phyloP scores from a whole-genome alignment of 2,888 invertebrate species.

The Xylophagus ater region DNA sequence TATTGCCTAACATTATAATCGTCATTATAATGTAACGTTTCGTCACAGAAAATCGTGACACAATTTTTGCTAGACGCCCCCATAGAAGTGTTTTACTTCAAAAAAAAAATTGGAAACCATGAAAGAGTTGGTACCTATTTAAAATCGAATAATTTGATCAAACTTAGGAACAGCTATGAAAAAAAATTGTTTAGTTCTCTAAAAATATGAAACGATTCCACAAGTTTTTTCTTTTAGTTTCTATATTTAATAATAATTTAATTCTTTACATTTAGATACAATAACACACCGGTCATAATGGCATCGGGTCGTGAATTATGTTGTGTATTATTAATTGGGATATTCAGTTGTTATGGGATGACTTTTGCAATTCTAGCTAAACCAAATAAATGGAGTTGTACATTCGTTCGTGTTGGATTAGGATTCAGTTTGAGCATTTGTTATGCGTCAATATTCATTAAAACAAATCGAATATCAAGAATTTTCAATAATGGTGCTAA shows the following conservation, averaged over 20 bases:
- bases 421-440: conserved; percentile 62
- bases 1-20: too few relatives aligned
- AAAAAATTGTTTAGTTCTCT: too few relatives aligned
- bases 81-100: too few relatives aligned
- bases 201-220: too few relatives aligned
- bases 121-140: too few relatives aligned
- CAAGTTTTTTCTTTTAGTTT: too few relatives aligned
- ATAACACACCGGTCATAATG: conserved; percentile 60
- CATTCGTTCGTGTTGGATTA: conserved; percentile 52
- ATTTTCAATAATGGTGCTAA: conserved; percentile 62
- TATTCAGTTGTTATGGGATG: conserved; percentile 57
- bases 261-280: conserved; percentile 28
- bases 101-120: too few relatives aligned
- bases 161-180: too few relatives aligned
- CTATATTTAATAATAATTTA: conserved; percentile 1
- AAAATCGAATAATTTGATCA: too few relatives aligned
- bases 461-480: conserved; percentile 61
- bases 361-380: conserved; percentile 58
- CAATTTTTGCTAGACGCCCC: too few relatives aligned
- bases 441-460: conserved; percentile 63
- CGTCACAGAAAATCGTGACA: too few relatives aligned
- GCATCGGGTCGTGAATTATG: conserved; percentile 68
- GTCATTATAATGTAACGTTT: too few relatives aligned
- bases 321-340: conserved; percentile 60
- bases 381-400: conserved; percentile 54